Conservation (phyloP, 2,797 vertebrate species). For the Cyprinella venusta region DNA sequence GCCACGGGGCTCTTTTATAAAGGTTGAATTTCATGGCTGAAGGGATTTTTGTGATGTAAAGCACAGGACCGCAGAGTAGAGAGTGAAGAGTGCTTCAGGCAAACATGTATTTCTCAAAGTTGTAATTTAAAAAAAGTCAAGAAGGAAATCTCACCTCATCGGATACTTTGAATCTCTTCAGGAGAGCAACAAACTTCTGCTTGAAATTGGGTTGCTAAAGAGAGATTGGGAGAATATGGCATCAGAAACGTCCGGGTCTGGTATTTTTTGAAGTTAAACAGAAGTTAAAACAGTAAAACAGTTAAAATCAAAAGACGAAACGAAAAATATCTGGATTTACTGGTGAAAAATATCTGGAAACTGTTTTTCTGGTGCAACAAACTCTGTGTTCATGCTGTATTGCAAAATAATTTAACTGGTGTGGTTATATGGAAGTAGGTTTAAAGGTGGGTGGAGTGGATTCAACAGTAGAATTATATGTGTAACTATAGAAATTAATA, state of each 20-base stretch:
- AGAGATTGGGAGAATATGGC: constrained; percentile 21
- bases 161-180: constrained; percentile 86
- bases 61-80: neutral
- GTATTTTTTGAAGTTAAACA: too few relatives aligned
- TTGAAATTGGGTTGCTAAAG: constrained; percentile 85
- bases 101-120: neutral
- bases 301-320: neutral
- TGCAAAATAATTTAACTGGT: neutral
- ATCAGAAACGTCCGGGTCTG: neutral
- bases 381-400: neutral
- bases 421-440: neutral
- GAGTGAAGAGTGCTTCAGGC: neutral
- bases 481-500: neutral
- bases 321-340: neutral
- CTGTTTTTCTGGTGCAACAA: neutral
- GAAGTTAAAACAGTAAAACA: neutral
- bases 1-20: constrained; percentile 34
- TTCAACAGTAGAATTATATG: neutral
- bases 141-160: constrained; percentile 77
- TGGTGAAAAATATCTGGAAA: too few relatives aligned
- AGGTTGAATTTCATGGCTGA: constrained; percentile 37
- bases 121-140: neutral
- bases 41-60: constrained; percentile 3
- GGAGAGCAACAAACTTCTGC: constrained; percentile 85
- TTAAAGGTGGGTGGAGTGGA: neutral